Conservation (phyloP, 2,113 vertebrate genomes). For the Hemicordylus capensis region DNA sequence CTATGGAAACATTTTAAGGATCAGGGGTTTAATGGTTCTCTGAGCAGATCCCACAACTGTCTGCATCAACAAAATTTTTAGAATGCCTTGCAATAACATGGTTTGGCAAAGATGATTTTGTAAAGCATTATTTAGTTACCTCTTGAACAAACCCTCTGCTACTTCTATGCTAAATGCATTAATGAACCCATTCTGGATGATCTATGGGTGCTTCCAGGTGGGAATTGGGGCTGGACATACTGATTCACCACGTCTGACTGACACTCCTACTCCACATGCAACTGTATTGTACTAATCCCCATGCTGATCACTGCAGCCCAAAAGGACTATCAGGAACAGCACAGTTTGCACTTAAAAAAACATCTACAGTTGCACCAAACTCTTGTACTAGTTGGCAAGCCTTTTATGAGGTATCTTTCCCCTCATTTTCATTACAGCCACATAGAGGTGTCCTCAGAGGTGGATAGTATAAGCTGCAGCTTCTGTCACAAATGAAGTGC, state of each 20-base stretch:
- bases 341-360: not conserved
- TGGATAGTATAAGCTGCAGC: not conserved
- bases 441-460: not conserved
- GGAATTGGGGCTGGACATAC: too few species aligned
- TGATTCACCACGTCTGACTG: not conserved
- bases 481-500: not conserved
- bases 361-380: not conserved
- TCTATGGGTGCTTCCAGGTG: not conserved
- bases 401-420: not conserved
- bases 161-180: not conserved
- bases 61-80: not conserved
- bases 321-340: not conserved
- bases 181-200: not conserved
- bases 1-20: not conserved
- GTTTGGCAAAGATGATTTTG: not conserved
- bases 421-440: not conserved
- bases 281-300: not conserved
- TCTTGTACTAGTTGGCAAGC: not conserved
- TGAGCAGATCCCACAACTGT: not conserved
- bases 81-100: not conserved
- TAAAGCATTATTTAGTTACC: not conserved
- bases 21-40: not conserved
- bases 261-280: not conserved
- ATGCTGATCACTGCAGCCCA: not conserved
- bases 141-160: not conserved